phyloP scores from a whole-genome alignment of 2,888 invertebrate species.

The Ectropis crepuscularia region DNA sequence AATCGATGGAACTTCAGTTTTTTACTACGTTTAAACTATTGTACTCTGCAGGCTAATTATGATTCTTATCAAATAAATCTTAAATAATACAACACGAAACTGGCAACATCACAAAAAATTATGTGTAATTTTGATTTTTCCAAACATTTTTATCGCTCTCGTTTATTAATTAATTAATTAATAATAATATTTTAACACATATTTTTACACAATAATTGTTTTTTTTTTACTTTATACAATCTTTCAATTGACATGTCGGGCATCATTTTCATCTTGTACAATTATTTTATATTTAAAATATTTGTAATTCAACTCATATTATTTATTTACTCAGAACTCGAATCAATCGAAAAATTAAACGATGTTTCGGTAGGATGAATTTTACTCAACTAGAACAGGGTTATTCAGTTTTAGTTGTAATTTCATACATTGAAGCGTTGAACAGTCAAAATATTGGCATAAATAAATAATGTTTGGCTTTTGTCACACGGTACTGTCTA shows the following conservation, averaged over 20 bases:
- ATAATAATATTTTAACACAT: slow-evolving; percentile 39
- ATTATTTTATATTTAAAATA: slow-evolving; percentile 55
- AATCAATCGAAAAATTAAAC: slow-evolving; percentile 51
- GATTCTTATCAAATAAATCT: background rate
- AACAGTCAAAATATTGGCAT: too few relatives aligned
- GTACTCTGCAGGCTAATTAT: slow-evolving; percentile 75
- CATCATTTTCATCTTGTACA: slow-evolving; percentile 78
- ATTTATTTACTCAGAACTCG: slow-evolving; percentile 44
- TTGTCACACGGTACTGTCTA: too few relatives aligned
- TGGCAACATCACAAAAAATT: slow-evolving; percentile 35
- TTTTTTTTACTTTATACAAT: slow-evolving; percentile 75
- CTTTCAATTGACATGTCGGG: slow-evolving; percentile 83
- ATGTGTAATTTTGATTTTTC: slow-evolving; percentile 31
- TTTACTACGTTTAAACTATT: slow-evolving; percentile 64
- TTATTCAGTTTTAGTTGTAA: too few relatives aligned
- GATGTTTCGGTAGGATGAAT: slow-evolving; percentile 45
- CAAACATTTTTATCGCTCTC: slow-evolving; percentile 48
- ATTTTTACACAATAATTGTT: slow-evolving; percentile 53
- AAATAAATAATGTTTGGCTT: too few relatives aligned
- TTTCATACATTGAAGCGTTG: too few relatives aligned
- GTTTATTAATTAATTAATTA: slow-evolving; percentile 40
- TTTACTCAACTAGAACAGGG: background rate
- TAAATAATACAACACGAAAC: background rate
- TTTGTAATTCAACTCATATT: slow-evolving; percentile 30
- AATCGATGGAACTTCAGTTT: slow-evolving; percentile 14